Conservation (phyloP, 2,113 vertebrate genomes). For the Parus major region DNA sequence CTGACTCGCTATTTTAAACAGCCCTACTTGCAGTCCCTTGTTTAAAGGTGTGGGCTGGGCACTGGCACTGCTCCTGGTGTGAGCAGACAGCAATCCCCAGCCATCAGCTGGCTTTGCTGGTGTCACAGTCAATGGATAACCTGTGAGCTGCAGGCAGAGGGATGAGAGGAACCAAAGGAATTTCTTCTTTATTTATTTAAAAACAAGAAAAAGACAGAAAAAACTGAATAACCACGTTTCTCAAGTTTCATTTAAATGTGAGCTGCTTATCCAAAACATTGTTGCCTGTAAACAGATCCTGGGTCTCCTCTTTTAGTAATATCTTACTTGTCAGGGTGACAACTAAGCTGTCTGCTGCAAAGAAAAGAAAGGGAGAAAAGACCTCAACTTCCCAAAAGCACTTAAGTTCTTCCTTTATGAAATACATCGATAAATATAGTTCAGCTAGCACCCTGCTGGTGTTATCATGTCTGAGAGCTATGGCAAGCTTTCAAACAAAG, state of each 20-base stretch:
- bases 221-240: neutral
- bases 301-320: neutral
- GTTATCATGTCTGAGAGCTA: constrained; percentile 24
- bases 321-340: constrained; percentile 9
- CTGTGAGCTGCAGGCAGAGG: neutral
- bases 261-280: neutral
- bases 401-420: constrained; percentile 56
- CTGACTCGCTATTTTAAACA: neutral
- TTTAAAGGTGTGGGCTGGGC: neutral
- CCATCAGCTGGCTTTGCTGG: neutral
- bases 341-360: constrained; percentile 43
- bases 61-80: neutral
- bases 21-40: neutral
- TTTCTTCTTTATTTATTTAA: neutral
- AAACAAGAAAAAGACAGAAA: neutral
- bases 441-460: constrained; percentile 28
- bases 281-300: neutral
- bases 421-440: constrained; percentile 69
- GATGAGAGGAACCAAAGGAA: neutral
- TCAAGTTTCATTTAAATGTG: neutral
- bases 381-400: constrained; percentile 1
- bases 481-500: constrained; percentile 40
- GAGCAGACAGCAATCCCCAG: neutral
- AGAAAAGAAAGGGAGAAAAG: neutral
- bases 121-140: fast-evolving